These are phyloP conservation scores for Meteorus sp. DNA, from an alignment of 1,140 invertebrate genomes.

Conservation along the genomic window DNA sequence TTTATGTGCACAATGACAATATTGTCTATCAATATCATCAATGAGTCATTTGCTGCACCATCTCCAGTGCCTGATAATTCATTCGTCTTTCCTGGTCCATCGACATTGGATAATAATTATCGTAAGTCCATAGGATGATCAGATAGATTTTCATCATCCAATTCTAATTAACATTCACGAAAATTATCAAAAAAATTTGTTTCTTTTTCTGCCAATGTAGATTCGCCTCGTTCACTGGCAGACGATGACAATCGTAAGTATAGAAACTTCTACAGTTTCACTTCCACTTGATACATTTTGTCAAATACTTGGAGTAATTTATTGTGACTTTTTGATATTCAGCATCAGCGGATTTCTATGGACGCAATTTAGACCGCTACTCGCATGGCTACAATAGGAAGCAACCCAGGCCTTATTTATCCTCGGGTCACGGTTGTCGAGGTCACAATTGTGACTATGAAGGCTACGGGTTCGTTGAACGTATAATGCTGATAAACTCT, in stretches of 20 bases:
- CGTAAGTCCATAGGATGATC: background rate
- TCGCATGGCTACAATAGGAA: constrained; percentile 24
- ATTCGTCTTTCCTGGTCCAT: constrained; percentile 19
- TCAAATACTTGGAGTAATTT: background rate
- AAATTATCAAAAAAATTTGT: constrained; percentile 20
- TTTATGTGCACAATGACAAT: background rate
- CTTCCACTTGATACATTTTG: too few relatives aligned
- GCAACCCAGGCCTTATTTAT: constrained; percentile 4
- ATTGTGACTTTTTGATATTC: too few relatives aligned
- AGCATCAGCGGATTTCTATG: too few relatives aligned
- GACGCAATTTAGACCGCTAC: too few relatives aligned
- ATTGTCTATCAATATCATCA: background rate
- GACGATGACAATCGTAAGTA: too few relatives aligned
- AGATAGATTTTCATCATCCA: background rate
- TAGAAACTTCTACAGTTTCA: too few relatives aligned
- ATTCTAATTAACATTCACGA: background rate
- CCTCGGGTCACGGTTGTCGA: constrained; percentile 33
- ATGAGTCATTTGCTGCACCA: constrained; percentile 1
- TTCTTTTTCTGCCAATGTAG: constrained; percentile 30
- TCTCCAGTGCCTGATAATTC: background rate
- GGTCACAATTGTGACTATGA: constrained; percentile 32
- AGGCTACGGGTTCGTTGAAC: constrained; percentile 27
- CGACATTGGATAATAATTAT: constrained; percentile 17
- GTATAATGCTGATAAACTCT: constrained; percentile 26
- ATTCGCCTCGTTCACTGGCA: too few relatives aligned